These are phyloP conservation scores for Ornithorhynchus anatinus DNA, from an alignment of 2,113 vertebrate species.

Conservation along the genomic window DNA sequence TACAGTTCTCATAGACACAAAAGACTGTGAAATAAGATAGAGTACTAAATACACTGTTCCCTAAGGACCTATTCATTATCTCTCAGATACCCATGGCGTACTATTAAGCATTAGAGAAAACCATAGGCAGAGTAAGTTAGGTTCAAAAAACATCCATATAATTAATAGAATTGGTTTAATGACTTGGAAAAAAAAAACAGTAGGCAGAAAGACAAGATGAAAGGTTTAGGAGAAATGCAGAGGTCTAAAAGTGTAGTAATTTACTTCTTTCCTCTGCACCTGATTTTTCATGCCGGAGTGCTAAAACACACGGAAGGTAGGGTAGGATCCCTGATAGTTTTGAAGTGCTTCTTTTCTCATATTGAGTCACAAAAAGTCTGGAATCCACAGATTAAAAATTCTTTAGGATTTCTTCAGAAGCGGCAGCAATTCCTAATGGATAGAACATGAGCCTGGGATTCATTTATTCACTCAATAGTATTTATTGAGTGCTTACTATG, in stretches of 20 bases:
- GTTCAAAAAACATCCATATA: conserved; percentile 26
- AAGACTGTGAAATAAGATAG: conserved; percentile 21
- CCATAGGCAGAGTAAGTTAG: not conserved
- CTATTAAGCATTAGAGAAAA: conserved; percentile 40
- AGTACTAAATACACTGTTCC: conserved; percentile 35
- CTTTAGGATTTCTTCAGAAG: too few species aligned
- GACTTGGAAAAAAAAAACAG: conserved; percentile 17
- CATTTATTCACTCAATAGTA: too few species aligned
- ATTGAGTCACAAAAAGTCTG: not conserved
- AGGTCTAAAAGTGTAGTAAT: conserved; percentile 12
- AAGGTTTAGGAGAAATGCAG: conserved; percentile 24
- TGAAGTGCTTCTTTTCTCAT: not conserved
- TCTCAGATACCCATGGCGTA: conserved; percentile 28
- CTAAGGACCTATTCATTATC: conserved; percentile 28
- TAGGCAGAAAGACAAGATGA: not conserved
- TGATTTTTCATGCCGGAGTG: conserved; percentile 1
- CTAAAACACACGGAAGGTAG: not conserved
- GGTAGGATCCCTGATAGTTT: not conserved
- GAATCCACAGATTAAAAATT: too few species aligned
- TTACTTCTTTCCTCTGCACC: not conserved
- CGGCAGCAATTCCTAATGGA: too few species aligned
- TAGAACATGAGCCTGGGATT: too few species aligned
- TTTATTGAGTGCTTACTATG: too few species aligned
- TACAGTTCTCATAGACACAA: conserved; percentile 22
- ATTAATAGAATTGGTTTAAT: conserved; percentile 32